phyloP scores from a whole-genome alignment of 2,797 vertebrate genomes.

The Steatocranus sp. region DNA sequence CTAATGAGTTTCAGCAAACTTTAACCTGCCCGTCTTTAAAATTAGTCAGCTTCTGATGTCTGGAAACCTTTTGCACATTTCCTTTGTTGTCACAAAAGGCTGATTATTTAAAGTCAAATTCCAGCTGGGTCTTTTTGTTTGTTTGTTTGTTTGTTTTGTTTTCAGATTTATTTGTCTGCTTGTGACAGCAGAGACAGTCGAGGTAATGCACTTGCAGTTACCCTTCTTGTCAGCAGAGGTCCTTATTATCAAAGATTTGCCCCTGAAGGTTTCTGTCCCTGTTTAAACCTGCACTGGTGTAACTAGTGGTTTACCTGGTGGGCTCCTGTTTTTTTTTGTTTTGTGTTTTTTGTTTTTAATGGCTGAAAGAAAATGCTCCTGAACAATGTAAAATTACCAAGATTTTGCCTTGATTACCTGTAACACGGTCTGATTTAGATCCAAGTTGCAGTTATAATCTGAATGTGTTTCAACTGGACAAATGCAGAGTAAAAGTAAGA shows the following conservation, averaged over 20 bases:
- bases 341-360: not conserved
- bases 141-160: not conserved
- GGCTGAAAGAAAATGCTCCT: not conserved
- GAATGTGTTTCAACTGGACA: not conserved
- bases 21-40: not conserved
- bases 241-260: constrained; percentile 16
- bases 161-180: not conserved
- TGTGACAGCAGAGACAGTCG: not conserved
- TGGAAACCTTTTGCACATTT: constrained; percentile 12
- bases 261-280: not conserved
- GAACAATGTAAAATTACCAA: not conserved
- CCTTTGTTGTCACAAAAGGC: not conserved
- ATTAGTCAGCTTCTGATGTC: not conserved
- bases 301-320: not conserved
- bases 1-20: not conserved
- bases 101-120: not conserved
- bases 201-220: constrained; percentile 16
- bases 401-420: not conserved
- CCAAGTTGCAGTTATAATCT: not conserved
- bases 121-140: not conserved
- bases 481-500: not conserved
- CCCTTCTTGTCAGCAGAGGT: constrained; percentile 42
- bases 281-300: not conserved
- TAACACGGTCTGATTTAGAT: not conserved
- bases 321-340: not conserved